Percentiles rank a stretch among this genome's conserved stretches.
phyloP scores from a whole-genome alignment of 2,113 vertebrate genomes.

The Manacus vitellinus region DNA sequence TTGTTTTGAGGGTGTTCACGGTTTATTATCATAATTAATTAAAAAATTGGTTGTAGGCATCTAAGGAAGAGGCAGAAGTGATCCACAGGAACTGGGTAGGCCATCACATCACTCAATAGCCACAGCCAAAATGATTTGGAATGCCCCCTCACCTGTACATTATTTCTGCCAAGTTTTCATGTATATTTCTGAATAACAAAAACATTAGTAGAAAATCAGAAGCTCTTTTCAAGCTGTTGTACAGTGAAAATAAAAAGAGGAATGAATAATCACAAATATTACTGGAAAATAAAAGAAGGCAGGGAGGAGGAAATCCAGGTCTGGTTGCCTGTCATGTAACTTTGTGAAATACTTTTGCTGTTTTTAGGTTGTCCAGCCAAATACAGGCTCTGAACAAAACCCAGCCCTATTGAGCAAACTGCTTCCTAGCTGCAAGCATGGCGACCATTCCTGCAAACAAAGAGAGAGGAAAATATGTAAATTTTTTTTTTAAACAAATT shows the following conservation, averaged over 20 bases:
- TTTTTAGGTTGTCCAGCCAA: not conserved
- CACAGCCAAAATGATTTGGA: not conserved
- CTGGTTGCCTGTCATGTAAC: not conserved
- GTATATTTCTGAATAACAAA: not conserved
- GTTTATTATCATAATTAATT: not conserved
- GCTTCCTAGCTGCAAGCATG: slow-evolving; percentile 60
- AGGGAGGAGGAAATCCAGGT: not conserved
- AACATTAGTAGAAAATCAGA: not conserved
- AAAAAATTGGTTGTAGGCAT: not conserved
- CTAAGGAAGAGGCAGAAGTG: not conserved
- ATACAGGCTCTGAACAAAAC: slow-evolving; percentile 21
- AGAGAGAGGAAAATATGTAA: slow-evolving; percentile 72
- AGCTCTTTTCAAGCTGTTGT: not conserved
- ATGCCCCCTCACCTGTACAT: not conserved
- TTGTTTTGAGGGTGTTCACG: not conserved
- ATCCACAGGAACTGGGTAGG: not conserved
- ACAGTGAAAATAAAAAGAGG: not conserved
- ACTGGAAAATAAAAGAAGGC: not conserved
- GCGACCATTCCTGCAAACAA: slow-evolving; percentile 70
- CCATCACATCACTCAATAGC: not conserved
- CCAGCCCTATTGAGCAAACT: slow-evolving; percentile 63
- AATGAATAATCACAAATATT: not conserved
- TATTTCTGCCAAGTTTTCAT: not conserved
- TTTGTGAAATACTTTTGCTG: not conserved
- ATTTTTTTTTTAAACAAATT: slow-evolving; percentile 67